These are phyloP conservation scores for Tipula unca DNA, from an alignment of 2,888 invertebrate genomes.

Conservation along the genomic window DNA sequence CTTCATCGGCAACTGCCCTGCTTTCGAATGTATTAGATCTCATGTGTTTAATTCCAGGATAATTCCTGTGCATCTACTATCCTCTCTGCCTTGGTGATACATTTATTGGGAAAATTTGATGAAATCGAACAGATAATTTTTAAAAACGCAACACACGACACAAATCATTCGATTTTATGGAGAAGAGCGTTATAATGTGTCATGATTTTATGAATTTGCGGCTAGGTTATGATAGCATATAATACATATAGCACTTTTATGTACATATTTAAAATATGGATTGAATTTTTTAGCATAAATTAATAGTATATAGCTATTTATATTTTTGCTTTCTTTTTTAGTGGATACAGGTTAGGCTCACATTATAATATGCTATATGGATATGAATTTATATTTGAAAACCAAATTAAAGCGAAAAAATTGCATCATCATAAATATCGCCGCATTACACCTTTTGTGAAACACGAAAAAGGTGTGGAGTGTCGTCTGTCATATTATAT, in stretches of 20 bases:
- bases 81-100: too few relatives aligned
- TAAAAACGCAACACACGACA: too few relatives aligned
- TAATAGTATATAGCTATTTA: too few relatives aligned
- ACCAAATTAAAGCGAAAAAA: neutral
- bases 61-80: too few relatives aligned
- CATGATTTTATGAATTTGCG: neutral
- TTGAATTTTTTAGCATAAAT: neutral
- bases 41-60: too few relatives aligned
- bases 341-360: neutral
- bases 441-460: neutral
- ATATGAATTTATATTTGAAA: neutral
- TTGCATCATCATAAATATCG: neutral
- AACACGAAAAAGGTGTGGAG: conserved; percentile 8
- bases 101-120: too few relatives aligned
- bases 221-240: neutral
- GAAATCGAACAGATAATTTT: too few relatives aligned
- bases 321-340: neutral
- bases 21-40: too few relatives aligned
- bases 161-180: too few relatives aligned
- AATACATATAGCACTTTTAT: neutral
- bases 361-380: neutral
- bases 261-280: neutral
- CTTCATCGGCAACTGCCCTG: too few relatives aligned
- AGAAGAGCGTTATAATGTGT: neutral
- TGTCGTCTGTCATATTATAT: neutral